Conservation (phyloP, 2,797 vertebrate species). For the Anguilla megastoma region DNA sequence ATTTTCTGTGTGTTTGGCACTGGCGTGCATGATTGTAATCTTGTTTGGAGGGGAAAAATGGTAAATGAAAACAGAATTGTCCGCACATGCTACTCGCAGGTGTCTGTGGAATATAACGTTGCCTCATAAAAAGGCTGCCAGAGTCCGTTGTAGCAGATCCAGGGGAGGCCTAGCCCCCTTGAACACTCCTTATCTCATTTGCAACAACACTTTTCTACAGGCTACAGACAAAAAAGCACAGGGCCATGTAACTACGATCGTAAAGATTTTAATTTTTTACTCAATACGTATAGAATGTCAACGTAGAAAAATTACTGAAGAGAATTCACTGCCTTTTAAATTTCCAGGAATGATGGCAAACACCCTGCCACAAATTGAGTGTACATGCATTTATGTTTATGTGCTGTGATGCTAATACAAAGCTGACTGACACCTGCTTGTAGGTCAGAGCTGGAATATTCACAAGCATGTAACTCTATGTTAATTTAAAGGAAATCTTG, state of each 20-base stretch:
- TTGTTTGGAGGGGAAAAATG: slow-evolving; percentile 66
- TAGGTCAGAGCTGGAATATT: no score
- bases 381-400: background rate
- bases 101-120: slow-evolving; percentile 59
- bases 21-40: slow-evolving; percentile 46
- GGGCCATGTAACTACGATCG: background rate
- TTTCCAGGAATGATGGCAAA: background rate
- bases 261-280: background rate
- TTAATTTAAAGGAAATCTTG: background rate
- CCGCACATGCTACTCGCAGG: slow-evolving; percentile 69
- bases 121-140: slow-evolving; percentile 49
- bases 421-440: background rate
- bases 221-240: background rate
- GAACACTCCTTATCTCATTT: background rate
- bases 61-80: slow-evolving; percentile 70
- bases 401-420: background rate
- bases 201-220: background rate
- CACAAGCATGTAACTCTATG: background rate
- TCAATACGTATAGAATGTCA: background rate
- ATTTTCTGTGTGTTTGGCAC: slow-evolving; percentile 19
- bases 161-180: background rate
- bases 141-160: background rate
- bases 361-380: background rate
- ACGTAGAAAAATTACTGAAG: background rate
- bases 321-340: background rate